Evolutionary conservation across 2,113 vertebrate genomes (phyloP).

Genomic region (Caloenas nicobarica): DNA sequence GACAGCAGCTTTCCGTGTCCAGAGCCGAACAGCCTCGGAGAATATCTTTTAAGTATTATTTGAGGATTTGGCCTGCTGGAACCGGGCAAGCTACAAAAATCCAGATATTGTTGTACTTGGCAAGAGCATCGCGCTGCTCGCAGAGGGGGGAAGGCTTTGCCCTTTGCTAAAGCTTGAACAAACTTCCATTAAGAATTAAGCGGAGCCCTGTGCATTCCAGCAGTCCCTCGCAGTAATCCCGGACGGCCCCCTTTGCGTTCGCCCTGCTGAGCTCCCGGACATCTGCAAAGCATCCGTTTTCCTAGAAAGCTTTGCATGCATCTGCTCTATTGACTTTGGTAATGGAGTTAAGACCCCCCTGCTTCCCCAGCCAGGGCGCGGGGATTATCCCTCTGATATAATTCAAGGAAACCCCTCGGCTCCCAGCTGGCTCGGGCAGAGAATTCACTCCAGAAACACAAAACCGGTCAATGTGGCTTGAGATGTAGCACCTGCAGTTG

Average conservation of each 20-base stretch:
- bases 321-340: slow-evolving; percentile 33
- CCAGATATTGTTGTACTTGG: slow-evolving; percentile 48
- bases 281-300: slow-evolving; percentile 21
- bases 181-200: slow-evolving; percentile 12
- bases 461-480: neutral
- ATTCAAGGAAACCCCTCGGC: slow-evolving; percentile 43
- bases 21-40: neutral
- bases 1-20: neutral
- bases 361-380: neutral
- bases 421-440: slow-evolving; percentile 45
- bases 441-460: neutral
- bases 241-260: neutral
- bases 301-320: slow-evolving; percentile 49
- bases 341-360: slow-evolving; percentile 46
- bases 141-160: neutral
- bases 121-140: neutral
- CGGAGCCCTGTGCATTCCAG: neutral
- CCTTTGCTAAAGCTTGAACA: slow-evolving; percentile 36
- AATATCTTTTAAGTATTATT: slow-evolving; percentile 15
- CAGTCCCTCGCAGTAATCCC: neutral
- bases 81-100: neutral
- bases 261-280: neutral
- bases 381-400: slow-evolving; percentile 52
- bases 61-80: slow-evolving; percentile 36
- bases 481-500: neutral